Conservation (phyloP, 2,113 vertebrate species). For the Pterophyllum scalare region DNA sequence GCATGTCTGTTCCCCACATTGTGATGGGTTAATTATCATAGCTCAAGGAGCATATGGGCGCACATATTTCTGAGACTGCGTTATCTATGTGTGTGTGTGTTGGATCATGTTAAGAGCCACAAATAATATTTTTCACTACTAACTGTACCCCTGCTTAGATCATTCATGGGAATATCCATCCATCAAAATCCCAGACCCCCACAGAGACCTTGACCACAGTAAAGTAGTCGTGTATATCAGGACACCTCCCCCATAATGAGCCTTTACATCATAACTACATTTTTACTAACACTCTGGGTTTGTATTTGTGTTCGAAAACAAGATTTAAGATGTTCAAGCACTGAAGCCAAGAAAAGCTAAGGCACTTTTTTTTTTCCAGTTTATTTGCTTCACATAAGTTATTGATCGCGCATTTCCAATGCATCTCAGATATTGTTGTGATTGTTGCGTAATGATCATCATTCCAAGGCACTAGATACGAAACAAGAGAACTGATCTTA, state of each 20-base stretch:
- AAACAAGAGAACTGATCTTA: not conserved
- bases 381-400: constrained; percentile 2
- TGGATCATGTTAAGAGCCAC: constrained; percentile 27
- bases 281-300: not conserved
- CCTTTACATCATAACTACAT: not conserved
- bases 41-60: not conserved
- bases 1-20: constrained; percentile 15
- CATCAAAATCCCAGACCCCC: constrained; percentile 3
- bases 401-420: constrained; percentile 26
- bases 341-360: not conserved
- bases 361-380: not conserved
- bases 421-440: not conserved
- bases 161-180: constrained; percentile 31
- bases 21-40: constrained; percentile 30
- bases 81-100: not conserved
- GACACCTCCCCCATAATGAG: constrained; percentile 1
- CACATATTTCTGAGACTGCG: constrained; percentile 5
- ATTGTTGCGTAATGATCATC: constrained; percentile 1
- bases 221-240: not conserved
- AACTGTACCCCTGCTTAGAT: constrained; percentile 14
- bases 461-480: constrained; percentile 13
- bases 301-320: not conserved
- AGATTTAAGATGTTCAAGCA: not conserved
- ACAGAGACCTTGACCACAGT: not conserved
- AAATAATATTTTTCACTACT: constrained; percentile 27